Evolutionary conservation across 2,888 invertebrate species (phyloP).

Genomic region (Eupithecia subfuscata): DNA sequence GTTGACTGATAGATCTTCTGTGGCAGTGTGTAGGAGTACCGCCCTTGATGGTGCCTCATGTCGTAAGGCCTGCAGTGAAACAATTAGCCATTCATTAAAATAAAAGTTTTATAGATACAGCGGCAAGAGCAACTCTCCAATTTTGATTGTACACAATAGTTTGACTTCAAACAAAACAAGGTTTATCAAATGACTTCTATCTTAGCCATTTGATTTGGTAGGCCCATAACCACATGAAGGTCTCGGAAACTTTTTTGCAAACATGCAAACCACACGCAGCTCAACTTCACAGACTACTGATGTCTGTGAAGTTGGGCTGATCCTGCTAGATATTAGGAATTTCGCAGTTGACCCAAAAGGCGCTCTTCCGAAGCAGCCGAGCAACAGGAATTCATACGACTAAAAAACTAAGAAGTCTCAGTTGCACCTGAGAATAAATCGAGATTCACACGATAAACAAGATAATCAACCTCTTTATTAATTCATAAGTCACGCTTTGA

Average conservation of each 20-base stretch:
- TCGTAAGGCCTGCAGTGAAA: conserved; percentile 40
- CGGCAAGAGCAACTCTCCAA: conserved; percentile 7
- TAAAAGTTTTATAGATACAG: conserved; percentile 49
- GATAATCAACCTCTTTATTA: conserved; percentile 15
- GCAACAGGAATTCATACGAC: too few species aligned
- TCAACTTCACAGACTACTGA: background rate
- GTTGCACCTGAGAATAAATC: background rate
- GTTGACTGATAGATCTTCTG: conserved; percentile 21
- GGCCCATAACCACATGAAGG: background rate
- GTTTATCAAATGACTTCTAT: background rate
- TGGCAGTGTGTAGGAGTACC: conserved; percentile 54
- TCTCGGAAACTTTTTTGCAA: background rate
- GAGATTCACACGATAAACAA: conserved; percentile 1
- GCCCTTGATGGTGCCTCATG: conserved; percentile 52
- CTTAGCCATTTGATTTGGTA: background rate
- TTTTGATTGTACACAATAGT: conserved; percentile 1
- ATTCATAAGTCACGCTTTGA: conserved; percentile 29
- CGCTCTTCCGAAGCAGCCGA: too few species aligned
- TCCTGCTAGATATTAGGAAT: background rate
- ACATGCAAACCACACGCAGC: background rate
- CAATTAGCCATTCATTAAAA: conserved; percentile 53
- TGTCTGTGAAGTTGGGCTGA: too few species aligned
- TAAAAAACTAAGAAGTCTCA: background rate
- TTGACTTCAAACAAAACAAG: background rate
- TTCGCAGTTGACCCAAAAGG: background rate